phyloP scores from a whole-genome alignment of 2,888 invertebrate genomes.

The Calliopum simillimum region DNA sequence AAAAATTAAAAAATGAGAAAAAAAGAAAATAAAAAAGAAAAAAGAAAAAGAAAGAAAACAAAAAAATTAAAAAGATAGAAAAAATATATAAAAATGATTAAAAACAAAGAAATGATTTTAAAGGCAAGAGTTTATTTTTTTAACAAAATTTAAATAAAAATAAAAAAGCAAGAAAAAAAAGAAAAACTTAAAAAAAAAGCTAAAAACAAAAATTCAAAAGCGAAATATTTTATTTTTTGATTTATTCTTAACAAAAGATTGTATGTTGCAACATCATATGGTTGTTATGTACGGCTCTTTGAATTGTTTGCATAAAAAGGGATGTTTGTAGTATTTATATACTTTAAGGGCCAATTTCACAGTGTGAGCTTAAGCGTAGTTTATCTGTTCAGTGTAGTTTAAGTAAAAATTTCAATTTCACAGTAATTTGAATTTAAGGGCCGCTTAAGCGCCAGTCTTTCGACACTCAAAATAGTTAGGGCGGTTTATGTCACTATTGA shows the following conservation, averaged over 20 bases:
- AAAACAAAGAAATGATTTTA: slow-evolving; percentile 35
- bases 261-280: too few species aligned
- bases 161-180: background rate
- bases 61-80: slow-evolving; percentile 37
- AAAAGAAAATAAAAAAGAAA: slow-evolving; percentile 53
- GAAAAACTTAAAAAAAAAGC: slow-evolving; percentile 15
- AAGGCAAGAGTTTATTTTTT: background rate
- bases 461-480: too few species aligned
- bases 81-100: slow-evolving; percentile 40
- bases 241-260: background rate
- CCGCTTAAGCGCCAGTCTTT: too few species aligned
- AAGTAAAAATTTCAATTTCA: too few species aligned
- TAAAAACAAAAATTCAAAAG: slow-evolving; percentile 27
- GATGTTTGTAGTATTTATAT: too few species aligned
- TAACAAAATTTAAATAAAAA: background rate
- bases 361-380: too few species aligned
- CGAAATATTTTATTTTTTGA: slow-evolving; percentile 12
- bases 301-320: too few species aligned
- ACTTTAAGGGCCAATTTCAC: too few species aligned
- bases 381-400: too few species aligned
- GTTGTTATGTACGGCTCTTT: too few species aligned
- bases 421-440: too few species aligned
- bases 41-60: slow-evolving; percentile 48
- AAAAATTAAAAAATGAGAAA: slow-evolving; percentile 54
- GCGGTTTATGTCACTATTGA: too few species aligned